These are phyloP conservation scores for Coelogynopora nodosa DNA, from an alignment of 2,888 invertebrate species.

Conservation along the genomic window DNA sequence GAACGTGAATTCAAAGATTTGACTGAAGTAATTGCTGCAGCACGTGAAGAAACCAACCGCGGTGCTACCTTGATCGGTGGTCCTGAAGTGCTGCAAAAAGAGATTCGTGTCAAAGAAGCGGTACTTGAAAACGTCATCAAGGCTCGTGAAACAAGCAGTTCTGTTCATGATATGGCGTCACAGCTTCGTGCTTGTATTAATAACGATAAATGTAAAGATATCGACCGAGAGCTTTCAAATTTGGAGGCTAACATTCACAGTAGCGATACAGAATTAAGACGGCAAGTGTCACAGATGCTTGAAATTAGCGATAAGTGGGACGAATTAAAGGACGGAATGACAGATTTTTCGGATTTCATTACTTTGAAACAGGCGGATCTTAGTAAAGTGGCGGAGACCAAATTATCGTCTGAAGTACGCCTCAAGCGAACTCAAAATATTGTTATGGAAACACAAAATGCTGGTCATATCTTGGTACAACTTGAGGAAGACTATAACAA, in stretches of 20 bases:
- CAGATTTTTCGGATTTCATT: slow-evolving; percentile 4
- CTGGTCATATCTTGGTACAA: background rate
- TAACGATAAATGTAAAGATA: background rate
- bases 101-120: background rate
- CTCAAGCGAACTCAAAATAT: background rate
- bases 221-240: background rate
- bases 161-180: background rate
- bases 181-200: background rate
- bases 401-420: background rate
- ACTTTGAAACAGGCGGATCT: background rate
- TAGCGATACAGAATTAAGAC: background rate
- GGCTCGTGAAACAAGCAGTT: background rate
- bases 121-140: background rate
- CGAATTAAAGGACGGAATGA: background rate
- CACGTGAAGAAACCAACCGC: background rate
- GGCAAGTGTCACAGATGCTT: background rate
- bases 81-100: background rate
- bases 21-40: background rate
- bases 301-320: slow-evolving; percentile 14
- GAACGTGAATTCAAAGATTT: background rate
- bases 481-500: background rate
- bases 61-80: background rate
- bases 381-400: background rate
- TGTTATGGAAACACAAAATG: background rate
- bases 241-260: background rate